Evolutionary conservation across 2,888 invertebrate genomes (phyloP).

Genomic region (Auanema freiburgensis): DNA sequence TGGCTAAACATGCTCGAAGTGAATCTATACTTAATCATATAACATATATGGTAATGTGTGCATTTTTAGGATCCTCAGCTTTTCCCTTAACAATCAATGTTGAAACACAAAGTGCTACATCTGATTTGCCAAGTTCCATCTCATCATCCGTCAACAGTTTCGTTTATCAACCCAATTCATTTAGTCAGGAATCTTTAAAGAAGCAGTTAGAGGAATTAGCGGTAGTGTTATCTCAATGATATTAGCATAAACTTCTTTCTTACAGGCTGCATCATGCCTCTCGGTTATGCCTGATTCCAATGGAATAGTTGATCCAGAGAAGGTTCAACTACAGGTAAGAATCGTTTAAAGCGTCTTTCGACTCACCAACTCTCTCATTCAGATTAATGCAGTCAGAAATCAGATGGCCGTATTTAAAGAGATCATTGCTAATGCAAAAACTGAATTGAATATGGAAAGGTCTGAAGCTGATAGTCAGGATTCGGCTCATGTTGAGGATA

Average conservation of each 20-base stretch:
- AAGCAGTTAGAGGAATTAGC: conserved; percentile 41
- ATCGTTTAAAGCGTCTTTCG: too few species aligned
- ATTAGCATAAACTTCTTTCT: background rate
- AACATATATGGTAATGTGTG: background rate
- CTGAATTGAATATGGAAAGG: conserved; percentile 19
- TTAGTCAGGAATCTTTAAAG: conserved; percentile 30
- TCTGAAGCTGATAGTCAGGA: conserved; percentile 6
- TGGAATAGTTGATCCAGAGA: conserved; percentile 39
- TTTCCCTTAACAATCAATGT: conserved; percentile 35
- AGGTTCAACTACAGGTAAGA: conserved; percentile 20
- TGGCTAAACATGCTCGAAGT: conserved; percentile 29
- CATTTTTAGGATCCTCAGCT: conserved; percentile 7
- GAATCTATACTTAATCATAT: conserved; percentile 6
- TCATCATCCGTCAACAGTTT: conserved; percentile 43
- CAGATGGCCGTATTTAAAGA: conserved; percentile 33
- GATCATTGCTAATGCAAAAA: conserved; percentile 33
- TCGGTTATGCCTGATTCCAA: conserved; percentile 38
- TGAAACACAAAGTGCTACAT: conserved; percentile 34
- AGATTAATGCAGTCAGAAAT: conserved; percentile 26
- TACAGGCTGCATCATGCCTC: conserved; percentile 34
- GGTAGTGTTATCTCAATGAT: conserved; percentile 12
- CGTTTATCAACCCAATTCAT: conserved; percentile 31
- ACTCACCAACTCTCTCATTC: too few species aligned
- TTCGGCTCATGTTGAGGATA: conserved; percentile 22
- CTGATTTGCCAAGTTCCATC: conserved; percentile 44